Conservation (phyloP, 2,113 vertebrate genomes). For the Crypturellus undulatus region DNA sequence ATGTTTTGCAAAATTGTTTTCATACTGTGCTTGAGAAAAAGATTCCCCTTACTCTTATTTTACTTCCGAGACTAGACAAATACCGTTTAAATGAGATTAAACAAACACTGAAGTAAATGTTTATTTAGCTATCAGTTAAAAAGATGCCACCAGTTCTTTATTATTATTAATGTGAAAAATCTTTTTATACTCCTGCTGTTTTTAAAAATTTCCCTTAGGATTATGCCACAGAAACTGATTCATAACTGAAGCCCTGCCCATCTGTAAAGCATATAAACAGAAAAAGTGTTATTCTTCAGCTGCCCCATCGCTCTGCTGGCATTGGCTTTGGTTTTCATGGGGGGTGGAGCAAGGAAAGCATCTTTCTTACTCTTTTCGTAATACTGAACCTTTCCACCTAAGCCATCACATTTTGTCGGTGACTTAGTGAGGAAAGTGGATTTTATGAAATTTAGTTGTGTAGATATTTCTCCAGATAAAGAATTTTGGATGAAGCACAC, state of each 20-base stretch:
- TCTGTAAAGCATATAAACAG: background rate
- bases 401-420: background rate
- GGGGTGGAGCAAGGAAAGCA: background rate
- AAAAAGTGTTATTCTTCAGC: background rate
- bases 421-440: background rate
- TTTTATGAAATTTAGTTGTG: background rate
- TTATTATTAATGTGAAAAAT: background rate
- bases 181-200: background rate
- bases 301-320: background rate
- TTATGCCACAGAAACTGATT: background rate
- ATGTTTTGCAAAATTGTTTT: background rate
- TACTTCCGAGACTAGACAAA: background rate
- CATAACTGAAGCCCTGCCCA: background rate
- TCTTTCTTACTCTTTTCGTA: background rate
- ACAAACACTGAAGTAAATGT: background rate
- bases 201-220: background rate
- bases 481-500: background rate
- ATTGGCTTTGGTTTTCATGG: background rate
- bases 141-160: background rate
- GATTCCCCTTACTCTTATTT: background rate
- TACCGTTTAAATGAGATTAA: background rate
- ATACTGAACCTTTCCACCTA: background rate
- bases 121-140: background rate
- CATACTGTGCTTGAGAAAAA: background rate
- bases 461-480: background rate